Evolutionary conservation across 1,140 invertebrate species (phyloP).

Genomic region (Ruditapes philippinarum): DNA sequence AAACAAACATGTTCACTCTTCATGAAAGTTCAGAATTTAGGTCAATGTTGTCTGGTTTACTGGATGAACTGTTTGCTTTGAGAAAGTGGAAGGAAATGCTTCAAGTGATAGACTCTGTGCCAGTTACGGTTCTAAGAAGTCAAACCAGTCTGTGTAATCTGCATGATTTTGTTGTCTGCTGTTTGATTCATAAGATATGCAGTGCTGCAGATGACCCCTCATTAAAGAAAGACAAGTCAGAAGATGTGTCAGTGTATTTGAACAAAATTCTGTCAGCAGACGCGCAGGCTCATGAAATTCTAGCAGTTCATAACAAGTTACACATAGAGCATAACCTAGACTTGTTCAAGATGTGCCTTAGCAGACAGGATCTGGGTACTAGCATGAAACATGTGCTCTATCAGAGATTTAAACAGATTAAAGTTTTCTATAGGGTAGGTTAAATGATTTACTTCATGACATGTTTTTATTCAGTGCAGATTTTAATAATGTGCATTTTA

Average conservation of each 20-base stretch:
- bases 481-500: too few species aligned
- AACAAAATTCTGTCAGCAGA: slow-evolving; percentile 71
- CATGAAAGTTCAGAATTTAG: slow-evolving; percentile 78
- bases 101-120: slow-evolving; percentile 78
- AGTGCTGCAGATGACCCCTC: slow-evolving; percentile 10
- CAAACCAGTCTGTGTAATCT: slow-evolving; percentile 74
- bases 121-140: slow-evolving; percentile 70
- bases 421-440: slow-evolving; percentile 78
- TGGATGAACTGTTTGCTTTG: slow-evolving; percentile 74
- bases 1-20: slow-evolving; percentile 82
- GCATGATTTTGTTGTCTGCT: slow-evolving; percentile 80
- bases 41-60: slow-evolving; percentile 74
- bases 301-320: slow-evolving; percentile 76
- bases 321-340: slow-evolving; percentile 80
- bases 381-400: slow-evolving; percentile 67
- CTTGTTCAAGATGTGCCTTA: slow-evolving; percentile 78
- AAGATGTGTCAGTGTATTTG: slow-evolving; percentile 66
- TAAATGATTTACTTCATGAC: neutral
- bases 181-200: slow-evolving; percentile 69
- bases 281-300: slow-evolving; percentile 76
- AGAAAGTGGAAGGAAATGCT: slow-evolving; percentile 79
- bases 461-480: too few species aligned
- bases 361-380: slow-evolving; percentile 56
- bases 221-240: slow-evolving; percentile 23
- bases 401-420: slow-evolving; percentile 75